phyloP scores from a whole-genome alignment of 1,140 invertebrate genomes.

The Papilio glaucus region DNA sequence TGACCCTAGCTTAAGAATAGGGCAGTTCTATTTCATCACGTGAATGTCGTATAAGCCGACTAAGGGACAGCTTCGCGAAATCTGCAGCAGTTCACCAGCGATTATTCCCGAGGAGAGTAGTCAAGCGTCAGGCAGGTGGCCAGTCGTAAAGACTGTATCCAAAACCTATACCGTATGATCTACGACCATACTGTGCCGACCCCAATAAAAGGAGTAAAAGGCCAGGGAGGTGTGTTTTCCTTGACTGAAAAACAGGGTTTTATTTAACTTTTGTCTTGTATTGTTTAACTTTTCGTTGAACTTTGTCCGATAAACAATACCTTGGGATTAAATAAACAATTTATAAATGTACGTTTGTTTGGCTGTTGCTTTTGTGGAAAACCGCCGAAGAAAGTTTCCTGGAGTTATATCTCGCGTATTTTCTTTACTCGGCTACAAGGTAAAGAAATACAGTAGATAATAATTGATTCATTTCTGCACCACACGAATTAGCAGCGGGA shows the following conservation, averaged over 20 bases:
- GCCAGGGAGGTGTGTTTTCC: constrained; percentile 2
- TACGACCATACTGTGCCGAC: no score
- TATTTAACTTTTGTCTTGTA: constrained; percentile 31
- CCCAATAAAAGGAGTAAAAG: no score
- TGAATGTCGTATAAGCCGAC: no score
- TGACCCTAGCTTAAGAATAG: no score
- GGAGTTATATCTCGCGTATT: constrained; percentile 1
- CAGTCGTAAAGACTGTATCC: no score
- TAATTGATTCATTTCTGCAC: not conserved
- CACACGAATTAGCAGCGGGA: not conserved
- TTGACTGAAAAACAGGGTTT: constrained; percentile 18
- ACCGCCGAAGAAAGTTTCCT: not conserved
- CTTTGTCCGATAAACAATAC: constrained; percentile 11
- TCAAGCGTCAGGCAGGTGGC: no score
- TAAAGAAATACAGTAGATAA: constrained; percentile 1
- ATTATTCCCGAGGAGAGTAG: no score
- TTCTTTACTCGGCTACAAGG: not conserved
- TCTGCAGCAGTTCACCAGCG: no score
- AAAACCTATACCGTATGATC: no score
- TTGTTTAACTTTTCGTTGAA: constrained; percentile 9
- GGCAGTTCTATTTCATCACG: no score
- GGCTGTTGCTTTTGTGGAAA: not conserved
- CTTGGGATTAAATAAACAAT: constrained; percentile 29
- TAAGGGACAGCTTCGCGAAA: no score
- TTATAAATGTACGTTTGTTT: constrained; percentile 22